A percentile compares a stretch with the other conserved stretches of the same genome.
Conservation (phyloP, 2,113 vertebrate species). For the Callipepla squamata region DNA sequence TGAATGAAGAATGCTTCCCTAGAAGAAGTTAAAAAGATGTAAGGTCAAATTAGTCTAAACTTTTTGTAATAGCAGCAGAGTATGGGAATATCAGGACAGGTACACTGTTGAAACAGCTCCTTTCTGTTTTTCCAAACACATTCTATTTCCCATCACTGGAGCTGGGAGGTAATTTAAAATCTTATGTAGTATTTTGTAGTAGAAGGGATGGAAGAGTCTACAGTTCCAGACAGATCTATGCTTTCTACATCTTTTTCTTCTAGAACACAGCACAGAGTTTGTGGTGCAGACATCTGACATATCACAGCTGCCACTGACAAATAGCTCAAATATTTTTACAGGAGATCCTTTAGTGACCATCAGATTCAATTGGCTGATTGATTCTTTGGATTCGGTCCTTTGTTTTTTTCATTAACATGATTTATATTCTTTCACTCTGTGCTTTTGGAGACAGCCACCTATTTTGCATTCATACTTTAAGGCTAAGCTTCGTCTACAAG, state of each 20-base stretch:
- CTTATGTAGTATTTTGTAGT: neutral
- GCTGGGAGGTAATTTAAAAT: neutral
- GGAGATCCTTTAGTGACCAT: neutral
- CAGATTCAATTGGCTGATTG: neutral
- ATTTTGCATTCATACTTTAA: neutral
- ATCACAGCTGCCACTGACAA: neutral
- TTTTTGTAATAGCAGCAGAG: neutral
- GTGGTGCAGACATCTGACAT: neutral
- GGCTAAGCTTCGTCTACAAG: neutral
- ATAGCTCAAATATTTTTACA: neutral
- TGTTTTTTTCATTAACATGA: neutral
- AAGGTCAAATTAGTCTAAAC: neutral
- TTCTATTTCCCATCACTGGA: neutral
- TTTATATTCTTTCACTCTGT: neutral
- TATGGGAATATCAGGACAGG: neutral
- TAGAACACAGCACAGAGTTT: neutral
- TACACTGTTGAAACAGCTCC: neutral
- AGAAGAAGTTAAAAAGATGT: neutral
- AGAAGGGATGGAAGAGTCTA: neutral
- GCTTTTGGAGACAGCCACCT: neutral
- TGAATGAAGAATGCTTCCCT: neutral
- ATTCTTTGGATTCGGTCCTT: neutral
- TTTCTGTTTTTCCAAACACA: neutral
- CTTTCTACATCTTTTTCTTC: neutral
- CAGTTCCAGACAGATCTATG: neutral